Evolutionary conservation across 1,140 invertebrate species (phyloP).

Genomic region (Teleopsis dalmanni): DNA sequence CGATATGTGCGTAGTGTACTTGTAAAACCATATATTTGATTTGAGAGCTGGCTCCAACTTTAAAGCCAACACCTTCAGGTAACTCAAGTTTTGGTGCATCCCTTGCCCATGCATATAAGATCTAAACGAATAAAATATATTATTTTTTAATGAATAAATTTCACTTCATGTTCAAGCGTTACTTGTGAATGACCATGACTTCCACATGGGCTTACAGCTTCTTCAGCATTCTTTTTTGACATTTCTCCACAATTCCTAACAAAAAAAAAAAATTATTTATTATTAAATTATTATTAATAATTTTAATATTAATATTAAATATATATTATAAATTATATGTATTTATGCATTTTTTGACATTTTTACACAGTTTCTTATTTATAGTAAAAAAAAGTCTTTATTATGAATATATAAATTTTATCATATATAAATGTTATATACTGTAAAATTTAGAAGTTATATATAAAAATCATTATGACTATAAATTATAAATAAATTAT

Average conservation of each 20-base stretch:
- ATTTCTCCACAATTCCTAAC: conserved; percentile 89
- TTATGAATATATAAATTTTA: no score
- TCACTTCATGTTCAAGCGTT: neutral
- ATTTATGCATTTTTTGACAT: no score
- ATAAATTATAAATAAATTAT: no score
- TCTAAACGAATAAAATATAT: conserved; percentile 47
- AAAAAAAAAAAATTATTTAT: neutral
- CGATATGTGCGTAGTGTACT: conserved; percentile 81
- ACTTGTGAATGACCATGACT: conserved; percentile 55
- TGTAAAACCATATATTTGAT: conserved; percentile 82
- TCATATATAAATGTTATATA: no score
- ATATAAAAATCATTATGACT: no score
- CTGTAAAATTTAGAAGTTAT: no score
- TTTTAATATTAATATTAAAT: no score
- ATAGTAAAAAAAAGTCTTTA: no score
- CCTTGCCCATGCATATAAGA: conserved; percentile 95
- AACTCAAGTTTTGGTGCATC: conserved; percentile 81
- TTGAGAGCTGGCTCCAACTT: conserved; percentile 62
- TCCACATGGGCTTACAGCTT: conserved; percentile 59
- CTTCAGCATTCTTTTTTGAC: conserved; percentile 49
- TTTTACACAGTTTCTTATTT: no score
- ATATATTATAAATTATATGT: no score
- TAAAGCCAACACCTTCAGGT: conserved; percentile 77
- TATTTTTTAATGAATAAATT: neutral
- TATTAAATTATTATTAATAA: neutral